These are phyloP conservation scores for Drosophila nigricruria DNA, from an alignment of 2,888 invertebrate genomes.

Conservation along the genomic window DNA sequence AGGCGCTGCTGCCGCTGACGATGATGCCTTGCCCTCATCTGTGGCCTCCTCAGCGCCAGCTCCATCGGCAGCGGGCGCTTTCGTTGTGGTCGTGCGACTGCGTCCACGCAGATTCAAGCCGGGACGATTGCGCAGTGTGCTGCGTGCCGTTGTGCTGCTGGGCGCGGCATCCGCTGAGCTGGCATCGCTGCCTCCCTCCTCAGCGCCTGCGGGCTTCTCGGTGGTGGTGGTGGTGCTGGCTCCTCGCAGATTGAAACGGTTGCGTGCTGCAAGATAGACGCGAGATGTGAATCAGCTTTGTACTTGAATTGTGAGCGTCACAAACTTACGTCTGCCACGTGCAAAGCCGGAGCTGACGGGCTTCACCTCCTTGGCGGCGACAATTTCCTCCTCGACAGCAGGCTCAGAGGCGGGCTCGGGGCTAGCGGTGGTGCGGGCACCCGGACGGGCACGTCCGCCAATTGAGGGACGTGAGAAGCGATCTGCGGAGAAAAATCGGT, in stretches of 20 bases:
- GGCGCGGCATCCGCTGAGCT: slow-evolving; percentile 68
- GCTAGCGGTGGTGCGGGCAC: slow-evolving; percentile 77
- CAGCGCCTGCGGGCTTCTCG: slow-evolving; percentile 69
- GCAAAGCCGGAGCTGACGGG: slow-evolving; percentile 80
- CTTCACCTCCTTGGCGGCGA: slow-evolving; percentile 80
- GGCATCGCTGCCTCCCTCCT: slow-evolving; percentile 61
- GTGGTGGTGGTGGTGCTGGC: slow-evolving; percentile 75
- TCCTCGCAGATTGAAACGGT: slow-evolving; percentile 85
- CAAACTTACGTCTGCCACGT: slow-evolving; percentile 83
- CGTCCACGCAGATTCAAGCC: slow-evolving; percentile 82
- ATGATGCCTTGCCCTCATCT: slow-evolving; percentile 66
- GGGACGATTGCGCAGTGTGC: slow-evolving; percentile 81
- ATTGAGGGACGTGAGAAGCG: slow-evolving; percentile 85
- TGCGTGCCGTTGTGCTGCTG: slow-evolving; percentile 82
- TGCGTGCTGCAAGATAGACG: slow-evolving; percentile 77
- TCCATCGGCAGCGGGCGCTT: slow-evolving; percentile 69
- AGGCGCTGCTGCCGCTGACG: slow-evolving; percentile 31
- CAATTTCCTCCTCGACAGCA: slow-evolving; percentile 76
- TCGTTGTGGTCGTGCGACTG: slow-evolving; percentile 82
- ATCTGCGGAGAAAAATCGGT: slow-evolving; percentile 57
- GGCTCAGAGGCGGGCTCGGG: slow-evolving; percentile 62
- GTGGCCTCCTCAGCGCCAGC: slow-evolving; percentile 45
- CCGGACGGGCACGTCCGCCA: slow-evolving; percentile 80
- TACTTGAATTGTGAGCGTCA: not conserved
- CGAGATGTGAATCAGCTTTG: not conserved